Evolutionary conservation across 2,113 vertebrate genomes (phyloP).

Genomic region (Neolamprologus cancellatus): DNA sequence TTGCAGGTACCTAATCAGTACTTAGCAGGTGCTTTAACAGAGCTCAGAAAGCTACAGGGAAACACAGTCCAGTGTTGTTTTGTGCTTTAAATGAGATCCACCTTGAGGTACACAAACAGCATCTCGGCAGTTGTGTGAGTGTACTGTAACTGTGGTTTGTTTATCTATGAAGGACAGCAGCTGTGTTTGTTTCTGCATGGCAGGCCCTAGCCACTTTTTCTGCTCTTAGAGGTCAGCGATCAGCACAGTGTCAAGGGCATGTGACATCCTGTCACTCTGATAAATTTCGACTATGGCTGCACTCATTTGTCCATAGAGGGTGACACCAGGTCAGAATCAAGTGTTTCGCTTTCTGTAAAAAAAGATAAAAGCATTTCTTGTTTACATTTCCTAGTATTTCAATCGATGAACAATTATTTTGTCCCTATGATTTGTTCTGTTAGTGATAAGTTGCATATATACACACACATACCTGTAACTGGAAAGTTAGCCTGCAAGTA

Average conservation of each 20-base stretch:
- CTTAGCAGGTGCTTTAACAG: slow-evolving; percentile 24
- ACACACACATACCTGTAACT: not conserved
- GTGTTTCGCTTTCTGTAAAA: not conserved
- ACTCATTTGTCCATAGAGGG: not conserved
- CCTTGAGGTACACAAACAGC: not conserved
- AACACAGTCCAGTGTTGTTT: not conserved
- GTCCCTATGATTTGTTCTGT: not conserved
- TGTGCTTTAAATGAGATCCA: not conserved
- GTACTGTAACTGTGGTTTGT: not conserved
- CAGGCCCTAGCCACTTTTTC: not conserved
- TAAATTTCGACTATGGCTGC: not conserved
- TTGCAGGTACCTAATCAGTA: slow-evolving; percentile 38
- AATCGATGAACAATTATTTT: not conserved
- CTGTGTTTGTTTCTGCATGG: not conserved
- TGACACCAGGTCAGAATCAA: not conserved
- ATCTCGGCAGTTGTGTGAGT: not conserved
- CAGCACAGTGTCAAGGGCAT: slow-evolving; percentile 18
- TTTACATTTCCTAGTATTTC: not conserved
- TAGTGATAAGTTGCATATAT: not conserved
- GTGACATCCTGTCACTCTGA: slow-evolving; percentile 31
- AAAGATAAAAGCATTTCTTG: not conserved
- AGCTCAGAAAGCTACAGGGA: not conserved
- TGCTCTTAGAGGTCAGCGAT: slow-evolving; percentile 21
- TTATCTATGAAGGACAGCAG: not conserved
- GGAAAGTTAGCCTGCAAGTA: not conserved